These are phyloP conservation scores for Semaprochilodus insignis DNA, from an alignment of 2,797 vertebrate species.

Conservation along the genomic window DNA sequence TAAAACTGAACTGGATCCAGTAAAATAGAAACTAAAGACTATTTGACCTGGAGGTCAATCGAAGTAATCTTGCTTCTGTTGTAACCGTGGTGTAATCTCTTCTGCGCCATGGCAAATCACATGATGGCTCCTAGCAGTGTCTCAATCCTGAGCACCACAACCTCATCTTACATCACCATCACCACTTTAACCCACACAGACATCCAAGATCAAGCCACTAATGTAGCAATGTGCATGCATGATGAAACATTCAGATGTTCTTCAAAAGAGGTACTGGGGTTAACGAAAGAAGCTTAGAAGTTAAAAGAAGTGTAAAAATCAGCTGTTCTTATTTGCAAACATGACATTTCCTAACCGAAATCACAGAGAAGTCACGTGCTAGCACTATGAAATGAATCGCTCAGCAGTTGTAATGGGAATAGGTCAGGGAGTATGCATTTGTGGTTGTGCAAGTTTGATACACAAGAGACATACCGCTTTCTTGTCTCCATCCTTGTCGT, in stretches of 20 bases:
- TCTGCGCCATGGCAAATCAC: background rate
- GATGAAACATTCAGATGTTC: background rate
- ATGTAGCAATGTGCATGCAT: background rate
- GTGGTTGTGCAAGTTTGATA: background rate
- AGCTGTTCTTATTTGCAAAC: background rate
- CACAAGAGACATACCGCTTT: conserved; percentile 70
- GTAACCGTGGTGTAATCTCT: background rate
- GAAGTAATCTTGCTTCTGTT: background rate
- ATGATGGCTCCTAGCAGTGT: background rate
- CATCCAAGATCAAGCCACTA: background rate
- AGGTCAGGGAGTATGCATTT: background rate
- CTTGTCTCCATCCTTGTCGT: conserved; percentile 81
- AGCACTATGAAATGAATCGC: background rate
- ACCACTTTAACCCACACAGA: background rate
- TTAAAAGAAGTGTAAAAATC: background rate
- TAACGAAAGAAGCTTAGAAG: no score
- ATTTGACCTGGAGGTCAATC: background rate
- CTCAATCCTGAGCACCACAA: background rate
- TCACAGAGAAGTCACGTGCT: background rate
- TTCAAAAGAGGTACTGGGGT: background rate
- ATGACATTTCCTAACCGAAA: background rate
- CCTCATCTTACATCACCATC: background rate
- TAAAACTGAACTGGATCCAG: background rate
- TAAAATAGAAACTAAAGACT: background rate
- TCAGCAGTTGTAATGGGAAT: background rate